A percentile compares a stretch with the other conserved stretches of the same genome.
Evolutionary conservation across 2,888 invertebrate species (phyloP).

Genomic region (Microplitis deprimator): DNA sequence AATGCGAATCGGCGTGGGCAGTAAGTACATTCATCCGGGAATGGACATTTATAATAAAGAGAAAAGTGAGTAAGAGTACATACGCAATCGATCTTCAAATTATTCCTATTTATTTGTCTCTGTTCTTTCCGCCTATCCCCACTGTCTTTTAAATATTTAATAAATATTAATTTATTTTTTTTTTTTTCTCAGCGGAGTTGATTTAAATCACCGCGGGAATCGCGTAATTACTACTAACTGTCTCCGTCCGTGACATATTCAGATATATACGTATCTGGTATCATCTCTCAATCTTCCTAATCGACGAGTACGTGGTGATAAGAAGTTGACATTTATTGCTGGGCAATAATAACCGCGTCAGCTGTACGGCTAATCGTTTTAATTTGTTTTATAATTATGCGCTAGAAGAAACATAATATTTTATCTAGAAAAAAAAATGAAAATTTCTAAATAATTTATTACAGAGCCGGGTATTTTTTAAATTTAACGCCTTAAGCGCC

Average conservation of each 20-base stretch:
- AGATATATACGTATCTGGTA: slow-evolving; percentile 32
- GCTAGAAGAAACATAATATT: no score
- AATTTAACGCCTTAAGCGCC: not conserved
- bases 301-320: slow-evolving; percentile 28
- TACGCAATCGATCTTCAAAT: slow-evolving; percentile 9
- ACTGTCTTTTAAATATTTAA: not conserved
- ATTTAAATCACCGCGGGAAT: slow-evolving; percentile 18
- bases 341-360: slow-evolving; percentile 9
- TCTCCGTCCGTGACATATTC: slow-evolving; percentile 28
- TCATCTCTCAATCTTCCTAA: slow-evolving; percentile 33
- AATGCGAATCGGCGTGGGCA: slow-evolving; percentile 35
- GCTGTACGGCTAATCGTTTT: not conserved
- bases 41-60: slow-evolving; percentile 12
- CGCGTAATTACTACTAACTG: slow-evolving; percentile 22
- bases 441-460: not conserved
- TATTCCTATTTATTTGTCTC: not conserved
- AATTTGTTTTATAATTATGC: not conserved
- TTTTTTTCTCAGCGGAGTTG: not conserved
- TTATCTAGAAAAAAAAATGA: no score
- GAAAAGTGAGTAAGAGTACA: slow-evolving; percentile 16
- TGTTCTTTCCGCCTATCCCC: not conserved
- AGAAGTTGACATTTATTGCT: slow-evolving; percentile 20
- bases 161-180: not conserved
- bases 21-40: slow-evolving; percentile 35
- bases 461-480: not conserved